Evolutionary conservation across 2,113 vertebrate genomes (phyloP).

Genomic region (Phaethornis superciliosus): DNA sequence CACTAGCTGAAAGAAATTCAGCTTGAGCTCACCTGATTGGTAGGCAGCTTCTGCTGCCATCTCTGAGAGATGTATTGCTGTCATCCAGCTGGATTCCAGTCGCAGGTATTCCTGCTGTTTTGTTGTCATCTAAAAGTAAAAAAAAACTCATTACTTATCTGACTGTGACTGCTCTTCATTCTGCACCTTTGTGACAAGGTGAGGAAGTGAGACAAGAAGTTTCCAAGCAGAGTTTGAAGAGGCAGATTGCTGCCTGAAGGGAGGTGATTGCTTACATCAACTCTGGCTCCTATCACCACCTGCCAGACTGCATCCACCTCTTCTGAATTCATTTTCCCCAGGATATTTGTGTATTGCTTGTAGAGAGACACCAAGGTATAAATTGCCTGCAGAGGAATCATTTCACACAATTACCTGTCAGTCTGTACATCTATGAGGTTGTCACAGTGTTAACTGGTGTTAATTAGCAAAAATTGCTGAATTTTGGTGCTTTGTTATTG

Average conservation of each 20-base stretch:
- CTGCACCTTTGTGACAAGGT: not conserved
- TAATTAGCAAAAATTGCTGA: not conserved
- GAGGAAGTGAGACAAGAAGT: accelerated
- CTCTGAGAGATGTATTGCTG: constrained; percentile 78
- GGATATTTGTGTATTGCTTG: constrained; percentile 75
- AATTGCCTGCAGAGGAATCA: constrained; percentile 69
- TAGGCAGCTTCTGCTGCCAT: constrained; percentile 84
- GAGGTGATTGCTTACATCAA: constrained; percentile 68
- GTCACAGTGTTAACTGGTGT: not conserved
- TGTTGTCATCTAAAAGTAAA: constrained; percentile 69
- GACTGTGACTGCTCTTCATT: not conserved
- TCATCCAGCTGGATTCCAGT: constrained; percentile 81
- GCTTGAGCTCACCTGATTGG: constrained; percentile 70
- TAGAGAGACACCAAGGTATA: constrained; percentile 81
- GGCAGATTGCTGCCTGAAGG: not conserved
- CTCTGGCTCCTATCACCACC: constrained; percentile 83
- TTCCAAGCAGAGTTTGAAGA: not conserved
- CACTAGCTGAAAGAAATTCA: not conserved
- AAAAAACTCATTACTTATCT: not conserved
- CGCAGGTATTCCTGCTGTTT: constrained; percentile 77
- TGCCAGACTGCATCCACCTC: constrained; percentile 84
- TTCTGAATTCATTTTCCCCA: constrained; percentile 78
- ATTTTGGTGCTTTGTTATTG: not conserved
- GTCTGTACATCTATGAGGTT: not conserved
- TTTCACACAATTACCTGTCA: not conserved